These are phyloP conservation scores for Schrankia costaestrigalis DNA, from an alignment of 2,888 invertebrate species.

Conservation along the genomic window DNA sequence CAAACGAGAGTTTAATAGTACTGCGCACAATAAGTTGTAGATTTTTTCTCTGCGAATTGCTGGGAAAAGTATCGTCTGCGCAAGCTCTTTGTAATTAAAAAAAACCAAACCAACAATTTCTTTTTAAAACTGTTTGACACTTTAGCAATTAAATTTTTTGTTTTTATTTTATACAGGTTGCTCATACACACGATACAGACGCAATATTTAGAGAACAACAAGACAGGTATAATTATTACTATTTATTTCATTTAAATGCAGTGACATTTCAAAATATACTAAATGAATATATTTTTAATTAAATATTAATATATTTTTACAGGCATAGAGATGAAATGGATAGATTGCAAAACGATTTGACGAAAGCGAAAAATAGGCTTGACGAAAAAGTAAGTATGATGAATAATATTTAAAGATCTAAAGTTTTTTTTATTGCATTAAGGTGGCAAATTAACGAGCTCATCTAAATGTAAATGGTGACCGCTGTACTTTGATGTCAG, in stretches of 20 bases:
- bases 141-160: too few relatives aligned
- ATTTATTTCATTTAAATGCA: not conserved
- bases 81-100: too few relatives aligned
- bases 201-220: conserved; percentile 73
- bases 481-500: too few relatives aligned
- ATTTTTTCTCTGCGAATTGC: too few relatives aligned
- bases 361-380: conserved; percentile 73
- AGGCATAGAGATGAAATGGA: conserved; percentile 77
- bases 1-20: too few relatives aligned
- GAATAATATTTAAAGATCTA: not conserved
- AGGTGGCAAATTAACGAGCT: too few relatives aligned
- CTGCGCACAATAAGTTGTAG: too few relatives aligned
- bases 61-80: too few relatives aligned
- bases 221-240: conserved; percentile 54
- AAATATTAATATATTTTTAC: conserved; percentile 26
- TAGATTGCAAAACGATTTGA: conserved; percentile 75
- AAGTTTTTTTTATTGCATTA: too few relatives aligned
- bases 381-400: conserved; percentile 72
- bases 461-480: too few relatives aligned
- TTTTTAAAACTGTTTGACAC: too few relatives aligned
- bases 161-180: conserved; percentile 47
- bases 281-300: not conserved
- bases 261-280: not conserved
- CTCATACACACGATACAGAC: conserved; percentile 71
- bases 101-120: too few relatives aligned